A percentile compares a stretch with the other conserved stretches of the same genome.
Evolutionary conservation across 2,113 vertebrate genomes (phyloP).

Genomic region (Neotragus pygmaeus): DNA sequence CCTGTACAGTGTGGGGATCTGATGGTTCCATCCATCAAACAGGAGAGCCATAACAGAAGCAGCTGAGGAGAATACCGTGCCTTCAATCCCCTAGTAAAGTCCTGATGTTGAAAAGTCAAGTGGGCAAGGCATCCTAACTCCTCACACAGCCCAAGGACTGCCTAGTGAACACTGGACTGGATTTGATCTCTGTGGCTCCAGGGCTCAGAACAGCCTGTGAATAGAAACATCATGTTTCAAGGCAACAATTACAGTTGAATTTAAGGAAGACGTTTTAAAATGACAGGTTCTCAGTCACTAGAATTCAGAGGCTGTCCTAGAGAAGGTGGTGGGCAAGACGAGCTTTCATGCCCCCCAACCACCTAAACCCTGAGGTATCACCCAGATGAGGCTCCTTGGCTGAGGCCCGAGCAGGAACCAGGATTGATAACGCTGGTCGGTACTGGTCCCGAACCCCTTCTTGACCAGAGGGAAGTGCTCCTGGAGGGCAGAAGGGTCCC

Average conservation of each 20-base stretch:
- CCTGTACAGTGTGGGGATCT: too few species aligned
- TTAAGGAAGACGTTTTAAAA: not conserved
- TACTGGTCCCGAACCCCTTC: not conserved
- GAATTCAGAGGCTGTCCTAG: not conserved
- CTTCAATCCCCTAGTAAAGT: not conserved
- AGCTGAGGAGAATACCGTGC: not conserved
- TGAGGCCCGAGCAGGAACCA: not conserved
- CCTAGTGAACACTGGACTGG: not conserved
- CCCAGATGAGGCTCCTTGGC: not conserved
- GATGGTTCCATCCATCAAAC: not conserved
- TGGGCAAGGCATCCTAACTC: not conserved
- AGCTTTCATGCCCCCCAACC: not conserved
- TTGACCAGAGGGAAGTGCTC: not conserved
- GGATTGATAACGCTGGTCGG: not conserved
- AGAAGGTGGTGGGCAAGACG: not conserved
- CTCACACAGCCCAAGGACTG: not conserved
- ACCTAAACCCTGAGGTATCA: not conserved
- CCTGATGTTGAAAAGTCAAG: not conserved
- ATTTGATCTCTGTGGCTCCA: not conserved
- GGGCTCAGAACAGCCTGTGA: not conserved
- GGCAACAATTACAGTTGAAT: not conserved
- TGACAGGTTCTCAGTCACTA: not conserved
- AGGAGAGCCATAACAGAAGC: too few species aligned
- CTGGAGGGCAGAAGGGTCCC: not conserved
- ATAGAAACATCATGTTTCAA: not conserved